Percentiles rank a stretch among this genome's conserved stretches.
phyloP scores from a whole-genome alignment of 2,888 invertebrate genomes.

The Notocelia uddmanniana region DNA sequence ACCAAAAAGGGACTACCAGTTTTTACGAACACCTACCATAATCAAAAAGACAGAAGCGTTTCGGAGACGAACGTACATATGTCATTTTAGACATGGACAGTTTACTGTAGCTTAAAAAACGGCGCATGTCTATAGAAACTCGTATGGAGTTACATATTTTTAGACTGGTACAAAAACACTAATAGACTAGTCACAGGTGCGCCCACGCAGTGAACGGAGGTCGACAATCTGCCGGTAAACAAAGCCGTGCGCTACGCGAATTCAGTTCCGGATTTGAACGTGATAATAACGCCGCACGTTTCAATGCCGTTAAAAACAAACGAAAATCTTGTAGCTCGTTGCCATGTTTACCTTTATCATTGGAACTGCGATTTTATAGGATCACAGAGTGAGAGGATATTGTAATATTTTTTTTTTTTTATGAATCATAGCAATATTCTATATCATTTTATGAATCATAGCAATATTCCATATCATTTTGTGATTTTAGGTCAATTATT shows the following conservation, averaged over 20 bases:
- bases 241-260: conserved; percentile 35
- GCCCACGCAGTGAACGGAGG: conserved; percentile 47
- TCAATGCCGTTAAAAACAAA: neutral
- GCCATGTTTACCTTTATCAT: neutral
- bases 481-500: too few relatives aligned
- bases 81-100: neutral
- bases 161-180: conserved; percentile 26
- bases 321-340: neutral
- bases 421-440: too few relatives aligned
- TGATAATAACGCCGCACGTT: neutral
- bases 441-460: too few relatives aligned
- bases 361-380: too few relatives aligned
- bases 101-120: neutral
- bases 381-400: too few relatives aligned
- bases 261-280: conserved; percentile 40
- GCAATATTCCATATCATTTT: too few relatives aligned
- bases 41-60: neutral
- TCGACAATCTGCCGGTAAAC: conserved; percentile 46
- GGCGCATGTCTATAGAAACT: neutral
- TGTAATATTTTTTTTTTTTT: too few relatives aligned
- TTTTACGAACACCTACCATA: conserved; percentile 18
- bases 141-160: neutral
- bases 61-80: neutral
- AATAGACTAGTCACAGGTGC: conserved; percentile 42
- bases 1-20: conserved; percentile 41